phyloP scores from a whole-genome alignment of 2,888 invertebrate genomes.

The Acleris cristana region DNA sequence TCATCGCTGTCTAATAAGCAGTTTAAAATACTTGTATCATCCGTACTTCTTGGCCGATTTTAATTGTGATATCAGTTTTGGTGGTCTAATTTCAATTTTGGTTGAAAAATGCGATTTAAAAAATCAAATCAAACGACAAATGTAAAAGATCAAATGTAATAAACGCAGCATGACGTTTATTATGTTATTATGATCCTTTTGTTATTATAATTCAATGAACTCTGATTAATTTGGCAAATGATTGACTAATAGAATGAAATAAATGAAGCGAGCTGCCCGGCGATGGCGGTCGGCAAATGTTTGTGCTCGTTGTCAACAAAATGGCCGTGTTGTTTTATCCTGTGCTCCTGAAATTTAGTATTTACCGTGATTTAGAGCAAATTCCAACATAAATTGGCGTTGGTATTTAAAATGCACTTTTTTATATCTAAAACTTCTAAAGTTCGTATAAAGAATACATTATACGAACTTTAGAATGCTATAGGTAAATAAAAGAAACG shows the following conservation, averaged over 20 bases:
- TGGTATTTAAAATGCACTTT: too few species aligned
- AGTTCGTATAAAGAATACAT: too few species aligned
- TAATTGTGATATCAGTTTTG: too few species aligned
- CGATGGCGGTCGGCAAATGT: not conserved
- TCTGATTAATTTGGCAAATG: conserved; percentile 28
- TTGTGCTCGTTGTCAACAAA: conserved; percentile 3
- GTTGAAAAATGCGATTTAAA: too few species aligned
- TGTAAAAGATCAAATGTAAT: not conserved
- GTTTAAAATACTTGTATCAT: too few species aligned
- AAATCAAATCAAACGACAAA: too few species aligned
- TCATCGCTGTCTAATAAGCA: too few species aligned
- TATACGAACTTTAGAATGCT: too few species aligned
- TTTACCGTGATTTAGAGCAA: not conserved
- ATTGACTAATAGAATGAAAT: not conserved
- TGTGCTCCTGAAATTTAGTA: not conserved
- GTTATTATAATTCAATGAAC: conserved; percentile 8
- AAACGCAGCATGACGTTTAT: not conserved
- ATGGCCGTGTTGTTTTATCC: not conserved
- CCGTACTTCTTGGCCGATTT: too few species aligned
- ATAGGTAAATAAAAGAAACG: too few species aligned
- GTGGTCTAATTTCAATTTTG: too few species aligned
- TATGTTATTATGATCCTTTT: not conserved
- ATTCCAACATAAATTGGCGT: not conserved
- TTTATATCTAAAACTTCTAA: too few species aligned
- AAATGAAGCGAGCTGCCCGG: conserved; percentile 1